These are phyloP conservation scores for Microtus richardsoni DNA, from an alignment of 2,113 vertebrate species.

Conservation along the genomic window DNA sequence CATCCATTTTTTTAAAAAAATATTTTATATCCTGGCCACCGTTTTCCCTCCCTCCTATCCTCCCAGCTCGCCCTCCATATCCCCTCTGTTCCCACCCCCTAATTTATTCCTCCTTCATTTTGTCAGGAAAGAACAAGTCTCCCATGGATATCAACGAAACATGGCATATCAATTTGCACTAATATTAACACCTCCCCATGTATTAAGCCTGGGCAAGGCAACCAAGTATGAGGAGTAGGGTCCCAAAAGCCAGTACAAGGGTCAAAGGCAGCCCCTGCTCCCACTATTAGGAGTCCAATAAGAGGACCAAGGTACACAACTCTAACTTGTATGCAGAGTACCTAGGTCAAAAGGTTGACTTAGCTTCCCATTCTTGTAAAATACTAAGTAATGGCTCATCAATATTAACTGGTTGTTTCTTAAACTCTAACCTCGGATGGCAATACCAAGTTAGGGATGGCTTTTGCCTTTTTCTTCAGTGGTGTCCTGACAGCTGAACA, in stretches of 20 bases:
- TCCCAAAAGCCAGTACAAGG: background rate
- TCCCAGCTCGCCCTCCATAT: background rate
- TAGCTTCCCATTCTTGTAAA: background rate
- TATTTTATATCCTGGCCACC: background rate
- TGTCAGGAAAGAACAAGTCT: background rate
- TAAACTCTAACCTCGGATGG: background rate
- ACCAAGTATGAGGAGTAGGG: background rate
- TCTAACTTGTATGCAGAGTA: background rate
- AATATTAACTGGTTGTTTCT: background rate
- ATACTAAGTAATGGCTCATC: background rate
- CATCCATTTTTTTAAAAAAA: background rate
- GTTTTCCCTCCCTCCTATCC: background rate
- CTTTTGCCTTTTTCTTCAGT: background rate
- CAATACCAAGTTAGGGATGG: background rate
- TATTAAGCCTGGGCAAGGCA: background rate
- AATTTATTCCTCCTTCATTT: background rate
- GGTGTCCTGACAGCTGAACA: background rate
- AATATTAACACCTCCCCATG: background rate
- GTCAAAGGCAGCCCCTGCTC: background rate
- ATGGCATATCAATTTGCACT: background rate
- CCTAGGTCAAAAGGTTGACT: background rate
- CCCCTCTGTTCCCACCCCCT: background rate
- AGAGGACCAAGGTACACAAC: background rate
- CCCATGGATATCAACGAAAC: background rate
- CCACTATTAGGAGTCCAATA: background rate